Evolutionary conservation across 2,113 vertebrate genomes (phyloP).

Genomic region (Pithys albifrons): DNA sequence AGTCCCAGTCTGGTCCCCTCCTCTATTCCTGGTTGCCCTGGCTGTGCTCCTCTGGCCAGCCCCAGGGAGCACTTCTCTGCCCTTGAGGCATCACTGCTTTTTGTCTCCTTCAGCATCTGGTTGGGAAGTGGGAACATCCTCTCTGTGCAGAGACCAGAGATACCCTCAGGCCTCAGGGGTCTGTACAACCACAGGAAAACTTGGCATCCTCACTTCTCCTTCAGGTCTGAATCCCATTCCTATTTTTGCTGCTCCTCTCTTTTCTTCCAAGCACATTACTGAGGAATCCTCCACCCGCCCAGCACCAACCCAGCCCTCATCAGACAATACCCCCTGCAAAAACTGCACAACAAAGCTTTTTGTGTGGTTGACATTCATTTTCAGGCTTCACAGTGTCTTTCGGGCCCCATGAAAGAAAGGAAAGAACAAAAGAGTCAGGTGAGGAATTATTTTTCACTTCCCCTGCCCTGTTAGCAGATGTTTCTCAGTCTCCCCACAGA

Average conservation of each 20-base stretch:
- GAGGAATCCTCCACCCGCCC: background rate
- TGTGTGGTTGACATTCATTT: background rate
- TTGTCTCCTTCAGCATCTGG: background rate
- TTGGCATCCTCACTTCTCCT: background rate
- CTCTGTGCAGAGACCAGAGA: background rate
- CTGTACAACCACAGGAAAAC: background rate
- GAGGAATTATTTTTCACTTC: background rate
- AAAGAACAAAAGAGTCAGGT: background rate
- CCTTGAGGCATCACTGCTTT: fast-evolving
- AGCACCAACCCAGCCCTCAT: background rate
- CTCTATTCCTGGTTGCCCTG: background rate
- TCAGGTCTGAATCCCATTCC: background rate
- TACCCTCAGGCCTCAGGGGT: background rate
- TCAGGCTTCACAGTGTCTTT: background rate
- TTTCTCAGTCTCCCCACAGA: background rate
- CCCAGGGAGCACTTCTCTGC: background rate
- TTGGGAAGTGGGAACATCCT: background rate
- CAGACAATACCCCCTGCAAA: background rate
- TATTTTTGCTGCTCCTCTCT: background rate
- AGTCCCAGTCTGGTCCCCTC: background rate
- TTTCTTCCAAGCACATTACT: background rate
- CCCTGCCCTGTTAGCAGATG: background rate
- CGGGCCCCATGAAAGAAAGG: background rate
- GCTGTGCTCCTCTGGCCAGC: background rate
- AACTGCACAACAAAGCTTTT: background rate